Evolutionary conservation across 2,797 vertebrate genomes (phyloP).

Genomic region (Crocodylus rhombifer): DNA sequence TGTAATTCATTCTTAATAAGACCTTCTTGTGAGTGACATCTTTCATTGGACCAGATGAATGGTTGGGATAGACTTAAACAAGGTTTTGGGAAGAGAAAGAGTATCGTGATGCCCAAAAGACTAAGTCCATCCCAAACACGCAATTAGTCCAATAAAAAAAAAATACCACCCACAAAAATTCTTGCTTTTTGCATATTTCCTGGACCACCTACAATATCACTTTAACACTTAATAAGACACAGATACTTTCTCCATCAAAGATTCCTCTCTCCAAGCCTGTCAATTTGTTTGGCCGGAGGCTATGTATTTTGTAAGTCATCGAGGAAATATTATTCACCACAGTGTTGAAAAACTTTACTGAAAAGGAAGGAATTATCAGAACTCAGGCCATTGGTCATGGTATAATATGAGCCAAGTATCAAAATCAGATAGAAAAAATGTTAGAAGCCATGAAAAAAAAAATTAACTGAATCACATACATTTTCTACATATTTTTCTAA

Average conservation of each 20-base stretch:
- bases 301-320: not conserved
- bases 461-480: not conserved
- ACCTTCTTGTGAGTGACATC: not conserved
- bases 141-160: too few relatives aligned
- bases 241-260: not conserved
- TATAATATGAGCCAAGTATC: not conserved
- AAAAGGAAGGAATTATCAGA: not conserved
- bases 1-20: conserved; percentile 43
- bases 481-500: too few relatives aligned
- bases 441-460: not conserved
- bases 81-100: too few relatives aligned
- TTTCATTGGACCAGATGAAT: too few relatives aligned
- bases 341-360: not conserved
- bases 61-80: too few relatives aligned
- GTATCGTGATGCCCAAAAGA: too few relatives aligned
- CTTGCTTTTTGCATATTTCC: too few relatives aligned
- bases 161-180: too few relatives aligned
- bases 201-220: too few relatives aligned
- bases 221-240: too few relatives aligned
- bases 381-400: not conserved
- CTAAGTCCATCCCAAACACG: too few relatives aligned
- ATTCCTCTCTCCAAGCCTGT: not conserved
- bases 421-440: not conserved
- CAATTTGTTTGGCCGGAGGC: not conserved
- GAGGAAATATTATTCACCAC: not conserved